Evolutionary conservation across 2,797 vertebrate species (phyloP).

Genomic region (Xiphorhynchus erythropygius): DNA sequence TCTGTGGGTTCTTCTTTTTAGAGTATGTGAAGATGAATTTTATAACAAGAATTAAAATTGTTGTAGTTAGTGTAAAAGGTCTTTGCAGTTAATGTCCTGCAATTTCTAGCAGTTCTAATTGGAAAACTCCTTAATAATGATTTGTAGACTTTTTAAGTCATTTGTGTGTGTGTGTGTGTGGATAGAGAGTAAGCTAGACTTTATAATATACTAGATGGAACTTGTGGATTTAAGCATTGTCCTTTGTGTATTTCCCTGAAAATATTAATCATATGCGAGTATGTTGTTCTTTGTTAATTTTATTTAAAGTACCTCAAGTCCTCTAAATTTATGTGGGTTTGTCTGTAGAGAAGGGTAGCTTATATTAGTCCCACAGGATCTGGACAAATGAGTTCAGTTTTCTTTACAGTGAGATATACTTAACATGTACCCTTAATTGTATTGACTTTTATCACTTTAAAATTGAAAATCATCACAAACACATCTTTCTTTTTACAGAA

Average conservation of each 20-base stretch:
- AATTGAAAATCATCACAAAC: background rate
- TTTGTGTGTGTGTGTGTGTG: background rate
- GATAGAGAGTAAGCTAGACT: background rate
- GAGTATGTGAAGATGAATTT: background rate
- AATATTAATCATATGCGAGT: background rate
- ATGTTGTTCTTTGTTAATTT: background rate
- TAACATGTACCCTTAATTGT: background rate
- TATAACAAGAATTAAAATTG: background rate
- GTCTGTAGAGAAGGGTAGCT: background rate
- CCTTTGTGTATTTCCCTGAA: background rate
- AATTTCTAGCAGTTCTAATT: background rate
- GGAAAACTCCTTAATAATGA: background rate
- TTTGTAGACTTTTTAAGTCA: background rate
- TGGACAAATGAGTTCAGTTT: background rate
- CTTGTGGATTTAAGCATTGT: background rate
- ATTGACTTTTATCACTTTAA: background rate
- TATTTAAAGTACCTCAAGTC: background rate
- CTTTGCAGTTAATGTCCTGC: background rate
- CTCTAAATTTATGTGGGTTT: background rate
- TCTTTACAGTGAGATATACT: background rate
- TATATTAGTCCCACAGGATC: background rate
- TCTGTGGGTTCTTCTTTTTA: background rate
- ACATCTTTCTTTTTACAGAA: conserved; percentile 66
- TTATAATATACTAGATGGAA: background rate
- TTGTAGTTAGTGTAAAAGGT: background rate